Base-by-base conservation (phyloP, 1,140 invertebrate genomes). In the Lepidurus couesii region DNA sequence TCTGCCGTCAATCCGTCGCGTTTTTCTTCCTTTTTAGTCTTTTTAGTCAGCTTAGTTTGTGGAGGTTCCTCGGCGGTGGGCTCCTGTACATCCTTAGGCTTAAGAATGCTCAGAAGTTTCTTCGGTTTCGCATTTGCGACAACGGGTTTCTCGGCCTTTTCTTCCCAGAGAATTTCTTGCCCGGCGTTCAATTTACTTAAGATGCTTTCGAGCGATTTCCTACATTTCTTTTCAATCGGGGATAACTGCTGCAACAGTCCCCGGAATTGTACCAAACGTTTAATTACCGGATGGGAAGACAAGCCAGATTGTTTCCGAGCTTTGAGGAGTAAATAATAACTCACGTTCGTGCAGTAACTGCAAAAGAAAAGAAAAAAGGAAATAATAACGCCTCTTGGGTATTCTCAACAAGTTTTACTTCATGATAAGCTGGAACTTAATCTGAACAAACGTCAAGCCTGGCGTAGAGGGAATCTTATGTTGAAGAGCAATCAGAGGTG, bases 281-380 rank as follows among this genome's bases (percentile, higher is more conserved):
- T 93, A 24, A 95, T 90, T 44, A 97, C 90, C 44, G 95, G 95
- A 88, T 98, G 96, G 80, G 90, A 90, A 81, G 90, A 88, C 21
- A 94, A 86, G 76, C 88, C 86, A 45, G 88, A 84, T 80, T 89
- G 90, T 84, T 91, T 91, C 13, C 84, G 82, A 73, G 90, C 87
- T 87, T 95, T 96, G 1, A 97, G 82, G 80, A 94, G 86, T 79
- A 97, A 83, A 85, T 96, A 98, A 85, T 94, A 96, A 42, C 89
- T 89, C 26, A 97, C 91, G 84, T 97, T 96, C 24, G 89, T 90
- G 81, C 91, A 93, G 83, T 97, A 97, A 84, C 89, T 91, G 81
- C 80, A 87, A 85, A 81, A 77, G n/a, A 81, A 83, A 44, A 80
- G 80, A 78, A 81, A 82, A 81, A 79, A 44, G 75, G 73, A 76